Evolutionary conservation across 2,113 vertebrate genomes (phyloP).

Genomic region (Corapipo altera): DNA sequence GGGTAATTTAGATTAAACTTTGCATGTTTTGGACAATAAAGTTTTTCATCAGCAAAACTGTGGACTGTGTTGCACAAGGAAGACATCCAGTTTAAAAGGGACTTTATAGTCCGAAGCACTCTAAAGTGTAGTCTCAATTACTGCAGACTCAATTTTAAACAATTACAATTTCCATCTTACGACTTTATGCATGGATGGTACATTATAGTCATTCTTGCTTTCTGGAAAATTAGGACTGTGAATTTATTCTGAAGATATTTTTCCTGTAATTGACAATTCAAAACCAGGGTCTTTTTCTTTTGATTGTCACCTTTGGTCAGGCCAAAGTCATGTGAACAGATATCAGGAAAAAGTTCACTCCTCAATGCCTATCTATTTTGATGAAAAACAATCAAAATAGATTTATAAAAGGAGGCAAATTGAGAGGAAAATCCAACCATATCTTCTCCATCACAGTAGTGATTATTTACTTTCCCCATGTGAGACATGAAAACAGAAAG

Average conservation of each 20-base stretch:
- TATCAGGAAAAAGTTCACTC: neutral
- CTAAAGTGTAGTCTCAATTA: constrained; percentile 65
- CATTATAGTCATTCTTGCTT: constrained; percentile 3
- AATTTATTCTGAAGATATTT: constrained; percentile 36
- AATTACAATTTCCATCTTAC: constrained; percentile 64
- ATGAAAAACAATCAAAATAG: neutral
- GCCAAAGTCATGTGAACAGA: neutral
- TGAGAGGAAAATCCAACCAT: neutral
- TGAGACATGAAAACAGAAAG: neutral
- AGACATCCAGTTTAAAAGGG: constrained; percentile 66
- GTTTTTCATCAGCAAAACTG: constrained; percentile 72
- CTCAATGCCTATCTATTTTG: neutral
- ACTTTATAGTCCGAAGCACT: constrained; percentile 67
- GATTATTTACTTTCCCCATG: neutral
- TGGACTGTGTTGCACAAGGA: constrained; percentile 52
- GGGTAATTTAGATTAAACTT: constrained; percentile 75
- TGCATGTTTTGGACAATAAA: constrained; percentile 73
- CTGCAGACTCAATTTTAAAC: constrained; percentile 59
- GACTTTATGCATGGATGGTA: constrained; percentile 54
- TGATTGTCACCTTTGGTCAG: neutral
- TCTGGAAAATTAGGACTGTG: constrained; percentile 16
- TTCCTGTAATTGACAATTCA: neutral
- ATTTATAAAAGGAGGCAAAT: neutral
- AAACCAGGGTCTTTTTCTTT: neutral
- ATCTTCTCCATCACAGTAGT: neutral